These are phyloP conservation scores for Spisula subtruncata DNA, from an alignment of 2,888 invertebrate genomes.

Conservation along the genomic window DNA sequence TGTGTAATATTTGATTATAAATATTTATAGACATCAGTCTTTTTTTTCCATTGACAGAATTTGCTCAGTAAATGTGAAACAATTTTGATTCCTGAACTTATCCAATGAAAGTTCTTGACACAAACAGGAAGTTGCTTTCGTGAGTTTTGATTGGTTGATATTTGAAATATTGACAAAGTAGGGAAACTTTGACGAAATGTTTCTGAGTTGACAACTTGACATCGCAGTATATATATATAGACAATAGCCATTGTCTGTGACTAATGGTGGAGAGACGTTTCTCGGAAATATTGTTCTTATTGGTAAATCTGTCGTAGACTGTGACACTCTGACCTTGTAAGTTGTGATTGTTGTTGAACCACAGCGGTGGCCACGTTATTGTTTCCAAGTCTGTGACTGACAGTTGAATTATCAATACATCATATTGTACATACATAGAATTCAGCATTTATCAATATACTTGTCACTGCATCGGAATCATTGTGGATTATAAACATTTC, in stretches of 20 bases:
- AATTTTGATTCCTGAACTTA: background rate
- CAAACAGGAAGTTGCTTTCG: slow-evolving; percentile 4
- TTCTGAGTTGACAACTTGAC: too few relatives aligned
- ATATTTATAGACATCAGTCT: background rate
- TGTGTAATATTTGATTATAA: too few relatives aligned
- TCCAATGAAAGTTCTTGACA: background rate
- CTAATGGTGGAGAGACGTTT: background rate
- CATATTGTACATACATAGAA: background rate
- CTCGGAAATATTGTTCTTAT: background rate
- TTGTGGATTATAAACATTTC: background rate
- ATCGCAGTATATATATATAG: too few relatives aligned
- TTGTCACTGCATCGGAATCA: background rate
- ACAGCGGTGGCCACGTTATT: background rate
- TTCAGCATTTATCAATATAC: background rate
- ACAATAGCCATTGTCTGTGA: background rate
- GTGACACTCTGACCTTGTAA: background rate
- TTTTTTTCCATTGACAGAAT: background rate
- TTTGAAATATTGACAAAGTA: background rate
- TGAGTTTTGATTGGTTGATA: background rate
- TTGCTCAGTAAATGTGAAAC: background rate
- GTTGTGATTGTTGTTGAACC: background rate
- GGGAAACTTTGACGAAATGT: background rate
- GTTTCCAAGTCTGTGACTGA: slow-evolving; percentile 6
- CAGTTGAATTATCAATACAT: background rate
- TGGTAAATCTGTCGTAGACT: background rate